These are phyloP conservation scores for Rosalia funebris DNA, from an alignment of 2,888 invertebrate species.

Conservation along the genomic window DNA sequence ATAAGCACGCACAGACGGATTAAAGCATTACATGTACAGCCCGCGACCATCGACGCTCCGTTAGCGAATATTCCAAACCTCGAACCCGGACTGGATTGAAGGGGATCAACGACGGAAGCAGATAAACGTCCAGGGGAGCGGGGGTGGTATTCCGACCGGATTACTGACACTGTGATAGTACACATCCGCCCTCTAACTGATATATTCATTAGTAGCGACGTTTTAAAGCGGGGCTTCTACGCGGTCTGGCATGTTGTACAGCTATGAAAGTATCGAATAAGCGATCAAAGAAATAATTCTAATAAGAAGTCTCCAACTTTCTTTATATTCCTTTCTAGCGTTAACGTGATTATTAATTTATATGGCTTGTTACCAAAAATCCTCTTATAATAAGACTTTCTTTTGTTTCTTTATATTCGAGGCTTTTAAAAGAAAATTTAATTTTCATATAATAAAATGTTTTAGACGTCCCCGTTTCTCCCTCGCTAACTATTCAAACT, in stretches of 20 bases:
- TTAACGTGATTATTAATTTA: slow-evolving; percentile 58
- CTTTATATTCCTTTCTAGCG: slow-evolving; percentile 48
- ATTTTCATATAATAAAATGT: too few species aligned
- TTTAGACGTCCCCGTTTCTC: too few species aligned
- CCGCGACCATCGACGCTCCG: slow-evolving; percentile 29
- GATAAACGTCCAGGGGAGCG: slow-evolving; percentile 56
- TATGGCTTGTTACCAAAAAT: slow-evolving; percentile 60
- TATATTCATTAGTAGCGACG: slow-evolving; percentile 42
- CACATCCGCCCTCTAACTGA: slow-evolving; percentile 56
- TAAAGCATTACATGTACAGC: slow-evolving; percentile 55
- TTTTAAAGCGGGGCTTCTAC: slow-evolving; percentile 45
- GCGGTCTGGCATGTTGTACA: slow-evolving; percentile 27
- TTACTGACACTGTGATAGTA: slow-evolving; percentile 57
- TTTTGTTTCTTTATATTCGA: slow-evolving; percentile 53
- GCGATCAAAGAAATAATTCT: slow-evolving; percentile 57
- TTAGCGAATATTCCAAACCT: slow-evolving; percentile 42
- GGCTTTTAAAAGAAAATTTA: too few species aligned
- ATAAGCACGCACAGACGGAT: slow-evolving; percentile 59
- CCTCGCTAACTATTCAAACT: too few species aligned
- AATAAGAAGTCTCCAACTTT: slow-evolving; percentile 48
- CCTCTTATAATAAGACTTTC: slow-evolving; percentile 55
- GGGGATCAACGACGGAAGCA: slow-evolving; percentile 58
- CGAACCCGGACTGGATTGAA: slow-evolving; percentile 54
- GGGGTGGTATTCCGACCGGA: slow-evolving; percentile 54
- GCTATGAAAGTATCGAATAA: slow-evolving; percentile 34